These are phyloP conservation scores for Volucella inanis DNA, from an alignment of 2,888 invertebrate genomes.

Conservation along the genomic window DNA sequence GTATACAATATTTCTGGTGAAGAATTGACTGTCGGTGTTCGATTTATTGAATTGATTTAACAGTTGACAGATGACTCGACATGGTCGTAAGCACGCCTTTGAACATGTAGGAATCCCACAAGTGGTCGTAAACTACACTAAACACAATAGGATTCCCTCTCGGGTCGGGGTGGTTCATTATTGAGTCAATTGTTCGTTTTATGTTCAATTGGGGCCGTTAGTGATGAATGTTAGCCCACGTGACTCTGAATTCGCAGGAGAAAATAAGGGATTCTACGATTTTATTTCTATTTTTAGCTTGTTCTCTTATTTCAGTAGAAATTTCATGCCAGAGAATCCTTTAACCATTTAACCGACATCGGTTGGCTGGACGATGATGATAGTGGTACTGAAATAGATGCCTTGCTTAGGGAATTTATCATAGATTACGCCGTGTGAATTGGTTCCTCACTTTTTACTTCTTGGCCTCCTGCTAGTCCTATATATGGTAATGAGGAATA, in stretches of 20 bases:
- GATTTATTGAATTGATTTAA: too few relatives aligned
- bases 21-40: too few relatives aligned
- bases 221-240: background rate
- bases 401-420: background rate
- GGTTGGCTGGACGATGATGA: background rate
- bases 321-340: background rate
- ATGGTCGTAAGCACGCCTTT: too few relatives aligned
- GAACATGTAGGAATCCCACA: too few relatives aligned
- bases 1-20: too few relatives aligned
- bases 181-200: constrained; percentile 26
- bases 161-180: too few relatives aligned
- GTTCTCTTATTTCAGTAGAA: constrained; percentile 11
- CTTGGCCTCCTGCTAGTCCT: background rate
- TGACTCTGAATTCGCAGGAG: too few relatives aligned
- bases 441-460: background rate
- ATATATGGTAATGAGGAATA: constrained; percentile 32
- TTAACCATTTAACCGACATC: constrained; percentile 1
- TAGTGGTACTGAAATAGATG: background rate
- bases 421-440: background rate
- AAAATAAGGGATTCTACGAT: too few relatives aligned
- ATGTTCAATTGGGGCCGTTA: background rate
- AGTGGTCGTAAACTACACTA: too few relatives aligned
- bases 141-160: too few relatives aligned
- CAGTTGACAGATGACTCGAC: too few relatives aligned
- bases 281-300: background rate